Percentiles rank a stretch among this genome's conserved stretches.
These are phyloP conservation scores for Notospermus geniculatus DNA, from an alignment of 1,140 invertebrate species.

Conservation along the genomic window DNA sequence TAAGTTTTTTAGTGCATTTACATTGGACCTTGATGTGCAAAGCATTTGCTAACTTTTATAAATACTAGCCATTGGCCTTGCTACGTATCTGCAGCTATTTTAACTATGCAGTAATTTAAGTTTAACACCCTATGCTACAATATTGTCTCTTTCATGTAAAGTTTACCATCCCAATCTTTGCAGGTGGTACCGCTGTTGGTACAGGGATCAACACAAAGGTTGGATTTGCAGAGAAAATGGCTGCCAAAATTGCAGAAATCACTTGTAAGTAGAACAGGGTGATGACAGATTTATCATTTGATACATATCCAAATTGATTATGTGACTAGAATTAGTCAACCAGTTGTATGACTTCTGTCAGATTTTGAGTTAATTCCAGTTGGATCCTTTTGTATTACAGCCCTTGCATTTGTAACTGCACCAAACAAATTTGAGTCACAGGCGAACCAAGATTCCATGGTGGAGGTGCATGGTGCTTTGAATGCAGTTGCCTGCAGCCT, in stretches of 20 bases:
- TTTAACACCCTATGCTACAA: no score
- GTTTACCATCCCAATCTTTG: neutral
- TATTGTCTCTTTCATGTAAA: no score
- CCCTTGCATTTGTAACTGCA: slow-evolving; percentile 68
- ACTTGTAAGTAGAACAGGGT: slow-evolving; percentile 79
- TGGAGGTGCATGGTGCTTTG: slow-evolving; percentile 91
- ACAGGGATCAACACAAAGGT: slow-evolving; percentile 86
- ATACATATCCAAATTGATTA: no score
- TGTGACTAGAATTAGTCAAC: no score
- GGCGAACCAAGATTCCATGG: slow-evolving; percentile 90
- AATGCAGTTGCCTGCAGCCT: slow-evolving; percentile 91
- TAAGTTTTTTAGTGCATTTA: no score
- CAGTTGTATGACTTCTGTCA: slow-evolving; percentile 2
- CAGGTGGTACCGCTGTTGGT: slow-evolving; percentile 93
- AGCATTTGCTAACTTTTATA: no score
- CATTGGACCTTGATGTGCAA: no score
- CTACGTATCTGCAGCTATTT: no score
- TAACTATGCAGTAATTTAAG: no score
- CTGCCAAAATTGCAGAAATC: slow-evolving; percentile 70
- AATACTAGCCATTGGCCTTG: no score
- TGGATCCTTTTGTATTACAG: slow-evolving; percentile 24
- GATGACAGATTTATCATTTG: no score
- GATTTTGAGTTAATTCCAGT: neutral
- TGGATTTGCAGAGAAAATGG: slow-evolving; percentile 84
- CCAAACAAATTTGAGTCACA: slow-evolving; percentile 98